phyloP scores from a whole-genome alignment of 2,888 invertebrate species.

The Anaspis maculata region DNA sequence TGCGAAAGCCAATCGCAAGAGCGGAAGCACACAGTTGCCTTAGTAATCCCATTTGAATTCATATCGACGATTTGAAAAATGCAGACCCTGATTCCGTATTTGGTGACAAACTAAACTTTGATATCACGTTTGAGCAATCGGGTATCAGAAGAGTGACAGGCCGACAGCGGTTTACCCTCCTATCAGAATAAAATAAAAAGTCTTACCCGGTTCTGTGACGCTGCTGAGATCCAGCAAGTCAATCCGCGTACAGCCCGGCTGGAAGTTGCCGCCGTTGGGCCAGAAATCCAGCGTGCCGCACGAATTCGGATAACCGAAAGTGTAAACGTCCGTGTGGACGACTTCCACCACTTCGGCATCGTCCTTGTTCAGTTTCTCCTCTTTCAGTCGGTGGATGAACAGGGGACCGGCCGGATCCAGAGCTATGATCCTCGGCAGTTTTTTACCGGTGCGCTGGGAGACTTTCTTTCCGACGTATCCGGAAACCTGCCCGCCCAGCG shows the following conservation, averaged over 20 bases:
- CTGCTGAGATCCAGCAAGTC: slow-evolving; percentile 16
- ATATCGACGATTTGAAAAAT: no score
- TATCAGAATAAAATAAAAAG: no score
- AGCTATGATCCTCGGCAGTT: slow-evolving; percentile 25
- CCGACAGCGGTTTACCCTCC: no score
- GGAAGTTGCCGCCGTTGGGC: slow-evolving; percentile 30
- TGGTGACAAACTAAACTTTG: no score
- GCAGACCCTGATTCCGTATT: no score
- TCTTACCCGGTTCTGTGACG: slow-evolving; percentile 24
- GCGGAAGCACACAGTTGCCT: no score
- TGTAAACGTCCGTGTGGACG: slow-evolving; percentile 29
- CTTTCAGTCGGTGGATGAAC: slow-evolving; percentile 20
- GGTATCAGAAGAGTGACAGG: no score
- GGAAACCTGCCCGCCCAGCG: slow-evolving; percentile 27
- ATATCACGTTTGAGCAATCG: no score
- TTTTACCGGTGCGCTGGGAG: slow-evolving; percentile 17
- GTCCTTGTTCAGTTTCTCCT: slow-evolving; percentile 22
- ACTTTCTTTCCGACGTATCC: slow-evolving; percentile 28
- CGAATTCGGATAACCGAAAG: slow-evolving; percentile 23
- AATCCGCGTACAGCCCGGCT: slow-evolving; percentile 30
- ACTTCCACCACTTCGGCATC: slow-evolving; percentile 32
- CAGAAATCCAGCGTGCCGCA: slow-evolving; percentile 32
- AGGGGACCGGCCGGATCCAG: slow-evolving; percentile 31
- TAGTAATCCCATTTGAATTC: no score
- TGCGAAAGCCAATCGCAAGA: no score